Percentiles rank a stretch among this genome's conserved stretches.
Evolutionary conservation across 2,113 vertebrate genomes (phyloP).

Genomic region (Rousettus leschenaultii): DNA sequence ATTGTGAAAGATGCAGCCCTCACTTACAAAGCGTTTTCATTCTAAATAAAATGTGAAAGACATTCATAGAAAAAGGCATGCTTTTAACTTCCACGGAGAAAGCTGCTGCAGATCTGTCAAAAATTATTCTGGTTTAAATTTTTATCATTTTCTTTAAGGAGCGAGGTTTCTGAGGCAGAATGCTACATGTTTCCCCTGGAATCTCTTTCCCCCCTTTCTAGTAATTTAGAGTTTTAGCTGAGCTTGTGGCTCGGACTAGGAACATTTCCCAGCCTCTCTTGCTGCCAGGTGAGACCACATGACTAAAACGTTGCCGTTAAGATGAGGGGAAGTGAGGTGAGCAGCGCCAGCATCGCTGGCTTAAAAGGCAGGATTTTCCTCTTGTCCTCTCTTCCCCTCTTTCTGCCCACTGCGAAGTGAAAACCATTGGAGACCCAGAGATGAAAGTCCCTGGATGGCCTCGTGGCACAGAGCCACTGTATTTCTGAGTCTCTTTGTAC

Average conservation of each 20-base stretch:
- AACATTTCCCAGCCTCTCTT: background rate
- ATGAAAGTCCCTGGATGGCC: background rate
- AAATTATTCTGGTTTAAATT: background rate
- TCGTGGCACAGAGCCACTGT: background rate
- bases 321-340: background rate
- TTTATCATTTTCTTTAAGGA: background rate
- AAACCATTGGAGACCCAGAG: background rate
- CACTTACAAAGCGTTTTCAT: background rate
- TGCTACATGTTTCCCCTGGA: background rate
- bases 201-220: background rate
- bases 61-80: too few relatives aligned
- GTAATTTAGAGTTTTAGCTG: background rate
- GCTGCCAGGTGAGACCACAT: background rate
- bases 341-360: background rate
- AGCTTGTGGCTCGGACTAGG: background rate
- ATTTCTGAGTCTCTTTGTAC: background rate
- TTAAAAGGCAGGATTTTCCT: background rate
- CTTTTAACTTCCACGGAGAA: background rate
- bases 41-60: background rate
- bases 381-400: background rate
- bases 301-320: background rate
- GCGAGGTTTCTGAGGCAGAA: background rate
- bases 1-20: background rate
- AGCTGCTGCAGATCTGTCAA: background rate
- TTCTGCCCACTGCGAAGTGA: background rate